phyloP scores from a whole-genome alignment of 2,888 invertebrate species.

The Aleiodes alternator region DNA sequence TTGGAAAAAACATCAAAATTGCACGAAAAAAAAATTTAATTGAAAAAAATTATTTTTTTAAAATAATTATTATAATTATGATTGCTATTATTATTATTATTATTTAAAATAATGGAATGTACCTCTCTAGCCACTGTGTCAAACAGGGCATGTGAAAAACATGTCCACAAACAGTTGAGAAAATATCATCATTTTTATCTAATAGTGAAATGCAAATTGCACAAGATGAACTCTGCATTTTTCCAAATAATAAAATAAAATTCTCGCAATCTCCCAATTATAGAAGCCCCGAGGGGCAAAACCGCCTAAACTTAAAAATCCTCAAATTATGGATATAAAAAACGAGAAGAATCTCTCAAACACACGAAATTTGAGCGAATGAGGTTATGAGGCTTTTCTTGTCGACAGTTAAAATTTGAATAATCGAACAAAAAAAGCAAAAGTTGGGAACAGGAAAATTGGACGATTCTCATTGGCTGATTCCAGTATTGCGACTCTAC shows the following conservation, averaged over 20 bases:
- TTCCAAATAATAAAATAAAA: background rate
- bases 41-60: background rate
- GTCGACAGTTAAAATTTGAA: too few species aligned
- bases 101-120: slow-evolving; percentile 7
- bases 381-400: background rate
- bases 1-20: background rate
- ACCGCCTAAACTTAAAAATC: too few species aligned
- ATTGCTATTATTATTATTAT: background rate
- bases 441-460: too few species aligned
- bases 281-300: too few species aligned
- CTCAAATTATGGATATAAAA: too few species aligned
- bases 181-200: slow-evolving; percentile 59
- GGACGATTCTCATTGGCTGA: too few species aligned
- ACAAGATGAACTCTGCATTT: slow-evolving; percentile 61
- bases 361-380: background rate
- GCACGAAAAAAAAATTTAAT: background rate
- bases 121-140: slow-evolving; percentile 65
- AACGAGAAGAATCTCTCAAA: too few species aligned
- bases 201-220: slow-evolving; percentile 64
- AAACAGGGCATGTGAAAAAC: slow-evolving; percentile 66
- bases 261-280: too few species aligned
- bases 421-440: too few species aligned
- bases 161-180: slow-evolving; percentile 66
- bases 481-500: too few species aligned
- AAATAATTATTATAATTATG: background rate